Base-by-base conservation (phyloP, 37 sponge, comb jelly and placozoan genomes). In the Beroe forskalii region DNA sequence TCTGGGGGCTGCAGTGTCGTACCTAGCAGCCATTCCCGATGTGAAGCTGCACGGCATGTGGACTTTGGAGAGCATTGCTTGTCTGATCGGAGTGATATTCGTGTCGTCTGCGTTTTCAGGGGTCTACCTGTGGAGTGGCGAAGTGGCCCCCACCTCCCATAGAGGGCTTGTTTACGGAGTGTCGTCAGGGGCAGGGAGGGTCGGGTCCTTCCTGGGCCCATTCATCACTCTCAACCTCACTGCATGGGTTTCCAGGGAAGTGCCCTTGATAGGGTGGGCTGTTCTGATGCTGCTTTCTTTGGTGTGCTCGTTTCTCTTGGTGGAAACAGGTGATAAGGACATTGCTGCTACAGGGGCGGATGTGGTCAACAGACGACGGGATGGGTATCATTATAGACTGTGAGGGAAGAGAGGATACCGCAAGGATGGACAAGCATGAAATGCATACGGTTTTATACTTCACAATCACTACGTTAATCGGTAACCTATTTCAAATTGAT, bases 171-270 rank as follows among this genome's bases (percentile, higher is more conserved):
- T 72, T 8, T 72, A 27, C 40, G 27, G 76, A 6, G 22, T 72
- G 8, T 72, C 28, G 3, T 72, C 76, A 17, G 76, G 8, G 9
- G 27, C 27, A 1, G 20, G 40, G 37, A 28, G 76, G 27, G 37
- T 72, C 27, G 76, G 76, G 8, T 32, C 40, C 40, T 72, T 72
- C 76, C 20, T 72, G 1, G 76, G 76, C 40, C 76, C 76, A 22
- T 38, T 72, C 40, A 28, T 72, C 6, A 27, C 31, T 38, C 19
- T 27, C 17, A 63, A 63, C 30, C 30, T 63, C 3, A n/a, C 66
- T 28, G 22, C 66, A 3, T 3, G 4, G 28, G 30, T 27, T 63
- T n/a, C 24, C 27, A 63, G 17, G 30, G 17, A 6, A 3, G 66
- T 63, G 17, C 66, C 66, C 4, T n/a, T 63, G 28, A n/a, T 22